Percentiles rank a stretch among this genome's conserved stretches.
phyloP scores from a whole-genome alignment of 2,113 vertebrate genomes.

The Rynchops niger region DNA sequence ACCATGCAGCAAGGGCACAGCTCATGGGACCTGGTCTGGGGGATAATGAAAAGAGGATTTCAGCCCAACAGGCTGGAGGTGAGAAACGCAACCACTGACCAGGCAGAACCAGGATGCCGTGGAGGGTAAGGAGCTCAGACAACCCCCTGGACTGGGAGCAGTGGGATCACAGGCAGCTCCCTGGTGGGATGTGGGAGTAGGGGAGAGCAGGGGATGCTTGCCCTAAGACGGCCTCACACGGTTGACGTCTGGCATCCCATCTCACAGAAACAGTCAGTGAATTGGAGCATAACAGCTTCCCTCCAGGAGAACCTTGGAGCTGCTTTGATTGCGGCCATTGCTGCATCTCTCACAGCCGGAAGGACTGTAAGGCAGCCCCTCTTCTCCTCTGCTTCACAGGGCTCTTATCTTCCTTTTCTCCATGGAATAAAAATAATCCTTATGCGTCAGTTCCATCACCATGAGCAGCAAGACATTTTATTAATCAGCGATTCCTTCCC shows the following conservation, averaged over 20 bases:
- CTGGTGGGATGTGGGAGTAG: background rate
- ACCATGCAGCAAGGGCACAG: background rate
- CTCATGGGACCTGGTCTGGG: rapidly evolving
- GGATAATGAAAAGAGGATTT: background rate
- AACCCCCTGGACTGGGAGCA: background rate
- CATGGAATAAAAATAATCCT: conserved; percentile 50
- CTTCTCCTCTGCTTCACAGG: background rate
- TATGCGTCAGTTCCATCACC: conserved; percentile 35
- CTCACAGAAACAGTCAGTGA: background rate
- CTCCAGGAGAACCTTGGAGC: background rate
- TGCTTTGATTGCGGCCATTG: background rate
- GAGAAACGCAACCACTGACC: background rate
- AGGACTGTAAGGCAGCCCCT: background rate
- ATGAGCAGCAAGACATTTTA: background rate
- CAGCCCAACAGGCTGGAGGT: background rate
- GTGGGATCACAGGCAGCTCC: background rate
- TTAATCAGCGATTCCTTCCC: background rate
- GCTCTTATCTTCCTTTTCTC: background rate
- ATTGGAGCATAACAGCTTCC: background rate
- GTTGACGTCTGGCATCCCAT: background rate
- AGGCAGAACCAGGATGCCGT: rapidly evolving
- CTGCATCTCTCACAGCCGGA: background rate
- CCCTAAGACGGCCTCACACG: rapidly evolving
- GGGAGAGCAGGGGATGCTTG: background rate
- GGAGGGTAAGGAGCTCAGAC: background rate